These are phyloP conservation scores for Corythornis madagascariensis DNA, from an alignment of 2,113 vertebrate species.

Conservation along the genomic window DNA sequence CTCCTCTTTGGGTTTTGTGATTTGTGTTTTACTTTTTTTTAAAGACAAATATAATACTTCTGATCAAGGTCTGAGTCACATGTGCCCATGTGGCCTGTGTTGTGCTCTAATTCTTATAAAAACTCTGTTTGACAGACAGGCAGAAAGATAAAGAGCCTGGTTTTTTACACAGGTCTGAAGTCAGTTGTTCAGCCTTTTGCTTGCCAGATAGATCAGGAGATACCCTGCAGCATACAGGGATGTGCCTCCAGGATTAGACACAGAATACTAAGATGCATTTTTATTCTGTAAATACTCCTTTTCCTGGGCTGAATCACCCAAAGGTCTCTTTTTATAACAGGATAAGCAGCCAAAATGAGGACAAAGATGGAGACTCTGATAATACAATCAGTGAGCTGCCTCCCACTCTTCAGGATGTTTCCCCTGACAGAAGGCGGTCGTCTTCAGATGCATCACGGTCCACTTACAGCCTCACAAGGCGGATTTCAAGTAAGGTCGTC, in stretches of 20 bases:
- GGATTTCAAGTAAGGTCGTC: constrained; percentile 82
- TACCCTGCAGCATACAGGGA: not conserved
- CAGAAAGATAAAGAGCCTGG: not conserved
- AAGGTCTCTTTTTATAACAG: constrained; percentile 59
- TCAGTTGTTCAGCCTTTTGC: not conserved
- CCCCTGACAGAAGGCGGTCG: constrained; percentile 75
- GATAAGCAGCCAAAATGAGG: constrained; percentile 80
- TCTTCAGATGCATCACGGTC: constrained; percentile 82
- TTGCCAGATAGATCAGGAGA: not conserved
- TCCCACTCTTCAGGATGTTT: constrained; percentile 72
- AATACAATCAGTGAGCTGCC: constrained; percentile 74
- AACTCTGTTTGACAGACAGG: not conserved
- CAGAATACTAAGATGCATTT: not conserved
- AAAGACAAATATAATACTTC: not conserved
- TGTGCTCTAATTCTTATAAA: not conserved
- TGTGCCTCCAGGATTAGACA: not conserved
- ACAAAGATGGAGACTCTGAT: constrained; percentile 79
- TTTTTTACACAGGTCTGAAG: not conserved
- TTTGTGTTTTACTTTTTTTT: not conserved
- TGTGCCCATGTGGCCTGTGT: not conserved
- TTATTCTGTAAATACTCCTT: not conserved
- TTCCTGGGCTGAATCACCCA: not conserved
- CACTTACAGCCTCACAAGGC: constrained; percentile 82
- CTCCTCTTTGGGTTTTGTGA: not conserved
- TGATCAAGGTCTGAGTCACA: not conserved